Conservation (phyloP, 92 coral and sea anemone genomes). For the Hydrozoanthus gracilis region DNA sequence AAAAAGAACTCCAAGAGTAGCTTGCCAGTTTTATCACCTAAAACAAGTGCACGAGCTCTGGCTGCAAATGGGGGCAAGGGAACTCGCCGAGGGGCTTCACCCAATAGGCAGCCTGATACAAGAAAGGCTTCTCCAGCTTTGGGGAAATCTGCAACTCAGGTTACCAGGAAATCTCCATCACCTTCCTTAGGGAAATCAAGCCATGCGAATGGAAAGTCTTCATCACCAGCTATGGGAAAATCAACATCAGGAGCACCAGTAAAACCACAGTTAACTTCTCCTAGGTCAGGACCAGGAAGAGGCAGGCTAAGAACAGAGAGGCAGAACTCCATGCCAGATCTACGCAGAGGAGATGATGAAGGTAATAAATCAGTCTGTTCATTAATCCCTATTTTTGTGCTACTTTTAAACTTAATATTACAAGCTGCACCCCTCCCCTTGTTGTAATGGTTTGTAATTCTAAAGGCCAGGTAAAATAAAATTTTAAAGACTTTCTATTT, state of each 20-base stretch:
- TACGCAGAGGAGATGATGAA: constrained; percentile 77
- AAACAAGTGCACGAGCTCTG: constrained; percentile 49
- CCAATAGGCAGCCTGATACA: constrained; percentile 61
- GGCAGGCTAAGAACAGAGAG: constrained; percentile 82
- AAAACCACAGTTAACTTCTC: constrained; percentile 26
- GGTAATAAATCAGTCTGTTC: constrained; percentile 38
- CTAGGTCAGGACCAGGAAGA: constrained; percentile 62
- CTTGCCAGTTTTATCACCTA: constrained; percentile 57
- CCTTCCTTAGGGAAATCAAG: constrained; percentile 41
- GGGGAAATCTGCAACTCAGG: constrained; percentile 29
- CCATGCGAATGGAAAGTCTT: constrained; percentile 23
- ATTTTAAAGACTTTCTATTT: too few species aligned
- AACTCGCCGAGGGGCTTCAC: constrained; percentile 67
- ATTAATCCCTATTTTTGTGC: too few species aligned
- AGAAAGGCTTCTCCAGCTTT: constrained; percentile 37
- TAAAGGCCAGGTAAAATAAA: too few species aligned
- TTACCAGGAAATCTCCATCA: constrained; percentile 38
- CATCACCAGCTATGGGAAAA: constrained; percentile 43
- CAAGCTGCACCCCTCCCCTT: too few species aligned
- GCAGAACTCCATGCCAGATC: constrained; percentile 71
- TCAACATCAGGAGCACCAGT: constrained; percentile 14
- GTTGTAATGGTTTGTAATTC: too few species aligned
- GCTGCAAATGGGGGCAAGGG: constrained; percentile 69
- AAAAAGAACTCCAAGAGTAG: constrained; percentile 68
- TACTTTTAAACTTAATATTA: too few species aligned